phyloP scores from a whole-genome alignment of 2,797 vertebrate genomes.

The Coccyzus lansbergi region DNA sequence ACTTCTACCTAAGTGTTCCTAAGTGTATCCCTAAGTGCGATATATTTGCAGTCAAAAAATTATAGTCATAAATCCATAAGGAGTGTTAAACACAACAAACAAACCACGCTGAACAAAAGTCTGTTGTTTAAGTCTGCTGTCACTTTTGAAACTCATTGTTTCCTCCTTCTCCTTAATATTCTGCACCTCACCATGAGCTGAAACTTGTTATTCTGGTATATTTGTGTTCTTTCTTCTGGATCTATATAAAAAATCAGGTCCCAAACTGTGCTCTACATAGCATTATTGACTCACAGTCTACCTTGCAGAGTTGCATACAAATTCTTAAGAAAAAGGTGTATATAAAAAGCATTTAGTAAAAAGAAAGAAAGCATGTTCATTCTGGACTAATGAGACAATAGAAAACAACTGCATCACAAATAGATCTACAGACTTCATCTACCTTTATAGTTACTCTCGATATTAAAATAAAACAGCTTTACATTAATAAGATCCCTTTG shows the following conservation, averaged over 20 bases:
- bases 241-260: not conserved
- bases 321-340: not conserved
- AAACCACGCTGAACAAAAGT: not conserved
- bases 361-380: not conserved
- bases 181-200: not conserved
- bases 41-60: not conserved
- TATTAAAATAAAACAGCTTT: not conserved
- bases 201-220: not conserved
- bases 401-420: not conserved
- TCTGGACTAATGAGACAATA: not conserved
- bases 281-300: not conserved
- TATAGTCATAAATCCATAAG: not conserved
- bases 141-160: not conserved
- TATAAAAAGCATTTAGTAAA: not conserved
- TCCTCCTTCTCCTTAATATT: not conserved
- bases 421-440: not conserved
- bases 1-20: not conserved
- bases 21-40: not conserved
- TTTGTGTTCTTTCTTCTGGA: not conserved
- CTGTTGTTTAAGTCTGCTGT: not conserved
- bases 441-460: not conserved
- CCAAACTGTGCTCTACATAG: not conserved
- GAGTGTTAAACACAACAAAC: not conserved
- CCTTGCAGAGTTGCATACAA: not conserved
- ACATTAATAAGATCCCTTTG: slow-evolving; percentile 1